Evolutionary conservation across 2,113 vertebrate species (phyloP).

Genomic region (Vulpes ferrilata): DNA sequence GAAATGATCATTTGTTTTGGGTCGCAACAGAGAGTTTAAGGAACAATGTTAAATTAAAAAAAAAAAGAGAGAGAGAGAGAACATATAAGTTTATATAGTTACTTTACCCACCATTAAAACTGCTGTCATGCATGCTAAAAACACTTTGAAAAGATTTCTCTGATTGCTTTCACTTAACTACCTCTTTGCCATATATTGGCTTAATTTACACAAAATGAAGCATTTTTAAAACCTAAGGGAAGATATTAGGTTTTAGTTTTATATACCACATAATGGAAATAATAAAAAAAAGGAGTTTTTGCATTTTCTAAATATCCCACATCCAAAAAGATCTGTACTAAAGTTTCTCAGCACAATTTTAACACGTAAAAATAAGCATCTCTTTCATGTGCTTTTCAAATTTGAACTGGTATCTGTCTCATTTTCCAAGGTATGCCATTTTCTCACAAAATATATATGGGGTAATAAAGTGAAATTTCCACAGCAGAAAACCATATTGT

Average conservation of each 20-base stretch:
- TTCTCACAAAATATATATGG: neutral
- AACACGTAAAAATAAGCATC: neutral
- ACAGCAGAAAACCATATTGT: neutral
- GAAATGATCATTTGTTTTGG: conserved; percentile 28
- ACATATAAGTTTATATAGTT: conserved; percentile 34
- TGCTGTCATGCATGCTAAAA: neutral
- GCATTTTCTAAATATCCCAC: neutral
- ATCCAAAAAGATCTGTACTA: neutral
- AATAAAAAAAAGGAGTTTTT: conserved; percentile 41
- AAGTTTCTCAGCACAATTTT: neutral
- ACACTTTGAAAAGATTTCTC: conserved; percentile 36
- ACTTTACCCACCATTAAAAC: conserved; percentile 56
- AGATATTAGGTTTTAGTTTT: conserved; percentile 57
- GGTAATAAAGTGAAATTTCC: conserved; percentile 3
- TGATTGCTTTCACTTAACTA: conserved; percentile 59
- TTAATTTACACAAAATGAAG: conserved; percentile 62
- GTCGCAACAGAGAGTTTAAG: neutral
- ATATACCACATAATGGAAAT: conserved; percentile 1
- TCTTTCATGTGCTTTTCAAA: conserved; percentile 1
- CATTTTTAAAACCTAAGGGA: conserved; percentile 6
- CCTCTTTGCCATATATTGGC: conserved; percentile 44
- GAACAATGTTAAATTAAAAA: neutral
- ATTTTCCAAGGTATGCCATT: neutral
- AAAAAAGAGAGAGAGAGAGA: neutral
- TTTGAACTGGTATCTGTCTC: neutral